Conservation (phyloP, 1,140 invertebrate genomes). For the Bombus pyrosoma region DNA sequence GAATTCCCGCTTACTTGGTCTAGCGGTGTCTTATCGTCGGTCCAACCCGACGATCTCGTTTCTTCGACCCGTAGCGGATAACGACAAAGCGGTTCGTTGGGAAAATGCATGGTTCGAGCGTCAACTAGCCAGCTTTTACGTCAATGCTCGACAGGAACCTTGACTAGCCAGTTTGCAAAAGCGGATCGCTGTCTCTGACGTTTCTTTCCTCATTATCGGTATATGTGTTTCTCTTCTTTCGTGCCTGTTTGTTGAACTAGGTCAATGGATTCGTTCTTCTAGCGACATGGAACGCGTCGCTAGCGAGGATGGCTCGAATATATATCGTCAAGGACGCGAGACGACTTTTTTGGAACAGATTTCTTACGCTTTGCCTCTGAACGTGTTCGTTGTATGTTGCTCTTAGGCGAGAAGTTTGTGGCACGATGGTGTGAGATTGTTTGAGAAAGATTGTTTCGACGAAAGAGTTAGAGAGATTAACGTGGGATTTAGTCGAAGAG, state of each 20-base stretch:
- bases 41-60: conserved; percentile 25
- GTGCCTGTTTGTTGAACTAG: not conserved
- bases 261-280: conserved; percentile 10
- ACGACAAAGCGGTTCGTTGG: not conserved
- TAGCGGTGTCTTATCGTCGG: conserved; percentile 55
- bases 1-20: conserved; percentile 62
- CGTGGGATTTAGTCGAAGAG: not conserved
- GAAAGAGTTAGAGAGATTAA: not conserved
- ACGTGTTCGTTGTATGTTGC: not conserved
- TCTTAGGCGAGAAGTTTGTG: not conserved
- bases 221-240: not conserved
- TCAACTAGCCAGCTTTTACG: conserved; percentile 15
- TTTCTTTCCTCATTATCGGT: not conserved
- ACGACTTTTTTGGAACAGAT: not conserved
- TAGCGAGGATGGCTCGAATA: not conserved
- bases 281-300: not conserved
- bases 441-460: not conserved
- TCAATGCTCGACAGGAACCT: not conserved
- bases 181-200: conserved; percentile 2
- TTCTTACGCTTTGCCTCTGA: not conserved
- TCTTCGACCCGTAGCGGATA: conserved; percentile 7
- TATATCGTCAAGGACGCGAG: not conserved
- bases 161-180: conserved; percentile 33
- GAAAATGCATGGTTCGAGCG: not conserved
- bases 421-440: too few species aligned